Conservation (phyloP, 2,888 invertebrate genomes). For the Erynnis tages region DNA sequence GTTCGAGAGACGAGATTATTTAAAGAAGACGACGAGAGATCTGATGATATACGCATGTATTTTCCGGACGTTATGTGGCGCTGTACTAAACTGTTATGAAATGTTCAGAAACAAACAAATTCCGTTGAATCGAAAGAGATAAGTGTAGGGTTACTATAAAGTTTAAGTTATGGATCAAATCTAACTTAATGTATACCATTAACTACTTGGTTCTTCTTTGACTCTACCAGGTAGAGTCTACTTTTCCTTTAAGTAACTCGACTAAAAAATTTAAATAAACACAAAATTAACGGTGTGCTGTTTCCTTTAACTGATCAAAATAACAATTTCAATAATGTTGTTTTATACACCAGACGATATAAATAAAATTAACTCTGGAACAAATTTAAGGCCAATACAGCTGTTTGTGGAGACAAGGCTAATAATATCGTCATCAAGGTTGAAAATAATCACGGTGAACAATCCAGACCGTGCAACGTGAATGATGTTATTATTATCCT, state of each 20-base stretch:
- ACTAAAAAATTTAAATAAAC: no score
- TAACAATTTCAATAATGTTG: not conserved
- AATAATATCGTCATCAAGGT: conserved; percentile 76
- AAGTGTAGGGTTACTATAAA: no score
- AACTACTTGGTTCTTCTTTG: no score
- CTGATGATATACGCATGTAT: conserved; percentile 36
- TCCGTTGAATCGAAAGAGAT: no score
- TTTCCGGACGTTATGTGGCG: not conserved
- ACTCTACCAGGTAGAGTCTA: no score
- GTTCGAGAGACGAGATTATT: conserved; percentile 57
- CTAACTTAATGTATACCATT: no score
- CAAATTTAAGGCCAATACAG: conserved; percentile 51
- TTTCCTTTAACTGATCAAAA: no score
- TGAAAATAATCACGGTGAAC: conserved; percentile 58
- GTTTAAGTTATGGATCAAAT: no score
- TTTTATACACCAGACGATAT: conserved; percentile 27
- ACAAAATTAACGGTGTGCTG: no score
- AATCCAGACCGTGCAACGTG: conserved; percentile 53
- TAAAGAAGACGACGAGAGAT: conserved; percentile 59
- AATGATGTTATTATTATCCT: conserved; percentile 49
- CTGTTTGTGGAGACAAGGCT: conserved; percentile 70
- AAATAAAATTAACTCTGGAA: conserved; percentile 48
- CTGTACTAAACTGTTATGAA: conserved; percentile 8
- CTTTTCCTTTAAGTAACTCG: no score
- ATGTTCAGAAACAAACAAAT: not conserved